Base-by-base conservation (phyloP, 2,888 invertebrate genomes). In the Hypomecis atomaria region DNA sequence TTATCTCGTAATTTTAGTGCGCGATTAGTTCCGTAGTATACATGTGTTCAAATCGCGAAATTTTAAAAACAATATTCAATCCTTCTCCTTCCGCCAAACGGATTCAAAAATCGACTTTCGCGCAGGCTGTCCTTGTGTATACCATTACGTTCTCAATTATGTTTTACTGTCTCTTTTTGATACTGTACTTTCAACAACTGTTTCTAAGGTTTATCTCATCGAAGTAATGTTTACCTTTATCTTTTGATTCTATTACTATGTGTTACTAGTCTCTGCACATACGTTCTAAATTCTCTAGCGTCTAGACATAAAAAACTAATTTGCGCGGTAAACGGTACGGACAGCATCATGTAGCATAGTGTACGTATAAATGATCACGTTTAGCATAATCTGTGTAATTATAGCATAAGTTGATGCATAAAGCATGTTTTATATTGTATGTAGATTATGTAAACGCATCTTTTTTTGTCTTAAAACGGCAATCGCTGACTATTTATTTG, bases 401-500 rank as follows among this genome's bases (percentile, higher is more conserved):
- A 86, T 92, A 90, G 85, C 54, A 70, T 90, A 90, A 90, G 90
- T 56, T 82, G 85, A 84, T 85, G 77, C 83, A 85, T 88, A 87
- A 86, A 89, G 88, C 91, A 91, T 92, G 90, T 92, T 92, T 92
- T 92, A 89, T 92, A 91, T 89, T 88, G 69, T 70, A 88, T 88
- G 85, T 91, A 91, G 88, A 87, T 80, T 89, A 88, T 79, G 85
- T 84, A 85, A 87, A 85, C 79, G 88, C 90, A 85, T 87, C 84
- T 83, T 86, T 88, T n/a, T 82, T 90, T 87, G 89, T 84, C 91
- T 73, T 73, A 65, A 75, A 74, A 71, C 77, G 92, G 86, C 89
- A 83, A 72, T 83, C 73, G 91, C 92, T 90, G 87, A 89, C 89
- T 92, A 92, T 92, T 92, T 92, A 92, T 92, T 92, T 90, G 91